phyloP scores from a whole-genome alignment of 2,797 vertebrate genomes.

The Schizopygopsis pylzovi region DNA sequence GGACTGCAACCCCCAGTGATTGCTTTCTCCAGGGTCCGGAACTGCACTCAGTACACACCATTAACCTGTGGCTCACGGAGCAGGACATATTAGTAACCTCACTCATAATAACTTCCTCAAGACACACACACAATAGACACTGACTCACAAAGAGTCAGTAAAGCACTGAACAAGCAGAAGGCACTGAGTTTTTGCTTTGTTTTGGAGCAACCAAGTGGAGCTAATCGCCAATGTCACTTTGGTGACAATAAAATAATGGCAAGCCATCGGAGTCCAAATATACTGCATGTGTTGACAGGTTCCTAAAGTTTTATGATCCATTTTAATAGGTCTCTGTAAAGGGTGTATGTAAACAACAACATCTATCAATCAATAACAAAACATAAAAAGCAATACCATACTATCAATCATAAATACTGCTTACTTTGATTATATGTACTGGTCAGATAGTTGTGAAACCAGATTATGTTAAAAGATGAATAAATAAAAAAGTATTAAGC shows the following conservation, averaged over 20 bases:
- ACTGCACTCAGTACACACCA: conserved; percentile 75
- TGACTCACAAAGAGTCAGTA: not conserved
- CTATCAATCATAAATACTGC: not conserved
- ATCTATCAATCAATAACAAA: not conserved
- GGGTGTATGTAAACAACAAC: not conserved
- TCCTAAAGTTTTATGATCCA: not conserved
- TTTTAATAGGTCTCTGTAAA: not conserved
- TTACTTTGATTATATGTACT: not conserved
- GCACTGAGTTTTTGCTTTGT: not conserved
- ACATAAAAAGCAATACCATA: not conserved
- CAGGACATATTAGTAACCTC: conserved; percentile 50
- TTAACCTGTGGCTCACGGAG: conserved; percentile 71
- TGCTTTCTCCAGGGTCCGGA: conserved; percentile 79
- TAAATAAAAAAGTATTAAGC: not conserved
- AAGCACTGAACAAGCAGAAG: not conserved
- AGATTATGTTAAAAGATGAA: not conserved
- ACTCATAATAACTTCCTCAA: conserved; percentile 49
- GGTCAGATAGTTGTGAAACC: not conserved
- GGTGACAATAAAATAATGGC: not conserved
- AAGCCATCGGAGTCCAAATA: not conserved
- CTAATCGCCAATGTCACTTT: not conserved
- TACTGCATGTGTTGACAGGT: not conserved
- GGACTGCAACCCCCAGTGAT: conserved; percentile 76
- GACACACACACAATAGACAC: conserved; percentile 26
- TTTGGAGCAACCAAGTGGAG: not conserved